These are phyloP conservation scores for Istiophorus platypterus DNA, from an alignment of 2,113 vertebrate genomes.

Conservation along the genomic window DNA sequence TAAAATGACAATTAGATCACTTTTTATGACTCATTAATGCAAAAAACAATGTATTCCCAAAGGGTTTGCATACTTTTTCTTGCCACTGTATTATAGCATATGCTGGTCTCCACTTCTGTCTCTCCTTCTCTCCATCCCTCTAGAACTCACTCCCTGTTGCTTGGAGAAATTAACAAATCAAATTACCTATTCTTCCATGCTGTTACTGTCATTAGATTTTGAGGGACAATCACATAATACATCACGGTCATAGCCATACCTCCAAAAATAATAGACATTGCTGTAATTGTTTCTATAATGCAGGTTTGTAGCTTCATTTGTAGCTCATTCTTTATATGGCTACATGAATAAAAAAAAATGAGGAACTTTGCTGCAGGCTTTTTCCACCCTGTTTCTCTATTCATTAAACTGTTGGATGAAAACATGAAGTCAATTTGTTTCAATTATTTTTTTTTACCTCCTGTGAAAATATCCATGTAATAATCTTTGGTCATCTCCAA, in stretches of 20 bases:
- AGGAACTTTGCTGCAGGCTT: slow-evolving; percentile 63
- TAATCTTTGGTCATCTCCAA: slow-evolving; percentile 64
- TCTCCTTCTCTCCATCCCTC: background rate
- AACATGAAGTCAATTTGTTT: slow-evolving; percentile 73
- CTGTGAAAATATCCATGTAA: slow-evolving; percentile 66
- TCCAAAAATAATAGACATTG: slow-evolving; percentile 55
- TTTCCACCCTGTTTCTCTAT: slow-evolving; percentile 62
- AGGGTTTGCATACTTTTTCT: background rate
- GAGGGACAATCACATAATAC: slow-evolving; percentile 62
- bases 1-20: too few relatives aligned
- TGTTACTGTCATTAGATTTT: slow-evolving; percentile 67
- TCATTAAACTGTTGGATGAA: slow-evolving; percentile 74
- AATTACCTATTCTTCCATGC: slow-evolving; percentile 69
- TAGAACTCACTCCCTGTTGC: slow-evolving; percentile 56
- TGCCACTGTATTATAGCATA: background rate
- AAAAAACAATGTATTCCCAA: background rate
- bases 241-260: slow-evolving; percentile 45
- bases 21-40: background rate
- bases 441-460: slow-evolving; percentile 62
- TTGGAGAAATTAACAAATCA: slow-evolving; percentile 63
- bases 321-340: slow-evolving; percentile 35
- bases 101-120: background rate
- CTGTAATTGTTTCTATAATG: slow-evolving; percentile 64
- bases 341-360: slow-evolving; percentile 63
- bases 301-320: slow-evolving; percentile 36